Evolutionary conservation across 1,140 invertebrate genomes (phyloP), one percentile per base, ranked within the genome.

Genomic region (Neuroterus valhalla): DNA sequence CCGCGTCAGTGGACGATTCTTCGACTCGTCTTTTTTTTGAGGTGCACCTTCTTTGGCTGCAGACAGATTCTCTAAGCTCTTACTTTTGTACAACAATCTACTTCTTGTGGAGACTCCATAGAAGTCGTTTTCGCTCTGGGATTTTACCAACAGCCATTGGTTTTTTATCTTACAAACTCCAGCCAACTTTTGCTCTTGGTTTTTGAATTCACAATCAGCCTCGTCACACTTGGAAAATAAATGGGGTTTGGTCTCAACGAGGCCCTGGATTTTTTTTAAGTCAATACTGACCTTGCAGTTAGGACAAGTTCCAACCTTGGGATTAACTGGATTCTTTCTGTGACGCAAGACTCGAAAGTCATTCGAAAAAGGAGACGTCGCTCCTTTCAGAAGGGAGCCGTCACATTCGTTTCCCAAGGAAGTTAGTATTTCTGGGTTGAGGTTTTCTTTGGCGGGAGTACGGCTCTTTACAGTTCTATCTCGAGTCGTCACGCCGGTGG

Each of bases 221-320:
- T 62, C 55, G 21, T 62, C 55, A 26, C 15, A 62, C 66, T 76
- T 84, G n/a, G 73, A 55, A 74, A 88, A 82, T 17, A 87, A 76
- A 70, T 81, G 72, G 6, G 82, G 81, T n/a, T 82, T 84, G 17
- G 69, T 73, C 17, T 75, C 76, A 0, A 90, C 74, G 0, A 89
- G 74, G 14, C 68, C 74, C 45, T 79, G 74, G 69, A 90, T 86
- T 75, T 84, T 88, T 5, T 79, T 78, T 12, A 90, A 77, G 76
- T 90, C 87, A 44, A 89, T 88, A 62, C 87, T 89, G 21, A 90
- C 83, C 83, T 82, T 87, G 19, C 84, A 75, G 44, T 80, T 70
- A 2, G 62, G 17, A 45, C 48, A 48, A 50, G 0, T 67, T 38
- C 11, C 42, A 12, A 21, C 55, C 45, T 5, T 52, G 45, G 17